Conservation (phyloP, 2,797 vertebrate species). For the Gymnothorax reevesii region DNA sequence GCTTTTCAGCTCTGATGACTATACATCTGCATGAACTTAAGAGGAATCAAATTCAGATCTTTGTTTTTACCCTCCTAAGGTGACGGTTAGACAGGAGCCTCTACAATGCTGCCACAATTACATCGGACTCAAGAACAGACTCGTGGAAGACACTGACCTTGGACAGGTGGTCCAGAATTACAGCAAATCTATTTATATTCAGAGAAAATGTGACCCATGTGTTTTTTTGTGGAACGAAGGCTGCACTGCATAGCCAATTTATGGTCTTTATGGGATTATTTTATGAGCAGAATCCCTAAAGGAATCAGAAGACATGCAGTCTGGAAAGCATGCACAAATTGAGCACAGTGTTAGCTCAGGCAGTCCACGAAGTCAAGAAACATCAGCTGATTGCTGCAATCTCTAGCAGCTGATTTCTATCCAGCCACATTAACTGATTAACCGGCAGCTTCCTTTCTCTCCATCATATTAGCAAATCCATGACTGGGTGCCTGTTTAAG, state of each 20-base stretch:
- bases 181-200: slow-evolving; percentile 65
- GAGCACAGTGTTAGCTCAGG: too few species aligned
- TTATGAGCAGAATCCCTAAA: slow-evolving; percentile 55
- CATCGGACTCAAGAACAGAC: slow-evolving; percentile 41
- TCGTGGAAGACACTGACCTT: slow-evolving; percentile 44
- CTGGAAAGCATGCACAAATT: slow-evolving; percentile 45
- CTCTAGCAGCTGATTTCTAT: too few species aligned
- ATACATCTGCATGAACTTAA: slow-evolving; percentile 5
- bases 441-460: too few species aligned
- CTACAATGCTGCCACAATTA: slow-evolving; percentile 32
- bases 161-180: slow-evolving; percentile 67
- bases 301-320: slow-evolving; percentile 47
- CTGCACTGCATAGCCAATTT: slow-evolving; percentile 47
- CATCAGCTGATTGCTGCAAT: too few species aligned
- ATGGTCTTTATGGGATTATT: slow-evolving; percentile 54
- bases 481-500: too few species aligned
- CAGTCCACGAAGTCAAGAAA: too few species aligned
- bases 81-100: slow-evolving; percentile 31
- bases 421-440: too few species aligned
- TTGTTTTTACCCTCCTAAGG: slow-evolving; percentile 16
- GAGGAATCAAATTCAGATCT: slow-evolving; percentile 26
- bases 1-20: neutral
- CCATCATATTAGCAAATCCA: too few species aligned
- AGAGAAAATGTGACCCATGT: slow-evolving; percentile 68
- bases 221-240: slow-evolving; percentile 57